A percentile compares a stretch with the other conserved stretches of the same genome.
These are phyloP conservation scores for Festucalex cinctus DNA, from an alignment of 2,113 vertebrate species.

Conservation along the genomic window DNA sequence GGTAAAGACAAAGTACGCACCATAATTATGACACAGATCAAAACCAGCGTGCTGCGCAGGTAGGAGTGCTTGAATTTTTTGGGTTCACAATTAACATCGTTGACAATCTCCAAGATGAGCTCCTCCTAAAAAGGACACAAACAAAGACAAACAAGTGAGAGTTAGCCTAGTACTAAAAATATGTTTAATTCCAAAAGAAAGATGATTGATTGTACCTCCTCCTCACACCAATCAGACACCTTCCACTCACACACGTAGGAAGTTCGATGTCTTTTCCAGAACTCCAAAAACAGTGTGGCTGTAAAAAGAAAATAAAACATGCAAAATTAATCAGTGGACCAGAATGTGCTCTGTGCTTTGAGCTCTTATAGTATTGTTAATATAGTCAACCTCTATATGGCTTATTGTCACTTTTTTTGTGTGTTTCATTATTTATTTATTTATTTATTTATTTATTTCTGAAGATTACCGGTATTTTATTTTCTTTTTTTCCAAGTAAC, in stretches of 20 bases:
- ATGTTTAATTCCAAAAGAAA: neutral
- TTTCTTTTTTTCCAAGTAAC: no score
- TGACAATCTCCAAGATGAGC: slow-evolving; percentile 81
- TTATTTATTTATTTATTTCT: no score
- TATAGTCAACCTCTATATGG: no score
- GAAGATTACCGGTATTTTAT: no score
- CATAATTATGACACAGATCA: slow-evolving; percentile 79
- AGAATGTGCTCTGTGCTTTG: no score
- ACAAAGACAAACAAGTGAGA: neutral
- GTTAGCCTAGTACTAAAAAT: neutral
- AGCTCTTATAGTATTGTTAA: no score
- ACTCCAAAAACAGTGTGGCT: slow-evolving; percentile 92
- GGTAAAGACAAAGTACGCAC: slow-evolving; percentile 54
- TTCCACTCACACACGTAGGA: slow-evolving; percentile 78
- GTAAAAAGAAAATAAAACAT: slow-evolving; percentile 20
- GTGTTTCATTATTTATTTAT: no score
- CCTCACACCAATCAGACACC: slow-evolving; percentile 85
- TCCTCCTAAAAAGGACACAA: slow-evolving; percentile 77
- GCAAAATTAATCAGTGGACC: neutral
- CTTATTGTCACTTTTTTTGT: no score
- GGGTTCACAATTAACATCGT: slow-evolving; percentile 56
- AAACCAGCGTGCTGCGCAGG: slow-evolving; percentile 69
- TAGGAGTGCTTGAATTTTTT: slow-evolving; percentile 80
- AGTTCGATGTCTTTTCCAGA: slow-evolving; percentile 88
- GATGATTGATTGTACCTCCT: slow-evolving; percentile 77